Base-by-base conservation (phyloP, 2,113 vertebrate genomes). In the Elaphurus davidianus region DNA sequence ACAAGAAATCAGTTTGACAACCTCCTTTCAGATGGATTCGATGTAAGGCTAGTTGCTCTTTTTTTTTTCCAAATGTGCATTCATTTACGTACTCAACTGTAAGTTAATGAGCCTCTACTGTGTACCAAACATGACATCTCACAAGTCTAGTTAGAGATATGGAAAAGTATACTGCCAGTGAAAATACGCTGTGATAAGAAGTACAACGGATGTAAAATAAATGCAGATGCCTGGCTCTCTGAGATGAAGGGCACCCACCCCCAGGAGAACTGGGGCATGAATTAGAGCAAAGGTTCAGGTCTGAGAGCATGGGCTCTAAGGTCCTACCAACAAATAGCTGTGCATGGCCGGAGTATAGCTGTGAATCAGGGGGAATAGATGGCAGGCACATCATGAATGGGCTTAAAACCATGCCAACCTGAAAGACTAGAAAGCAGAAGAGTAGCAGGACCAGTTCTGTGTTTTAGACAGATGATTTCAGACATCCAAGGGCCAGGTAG, bases 11-110 rank as follows among this genome's bases (percentile, higher is more conserved):
- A 78, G 10, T 23, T 30, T 90, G 52, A 57, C 0, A 11, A 45
- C 60, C 43, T 81, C 30, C 55, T 96, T 92, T 97, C 27, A 82
- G 60, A 74, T 30, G 30, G 33, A 96, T 27, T 81, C 9, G 50
- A 13, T 45, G 54, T 45, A 71, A 60, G 21, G 8, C 30, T n/a
- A 82, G 81, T 27, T 84, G 40, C 1, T 85, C 1, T 85, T 62
- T 30, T n/a, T 40, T 40, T 21, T 71, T 3, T 6, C 36, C 30
- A 52, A 57, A 86, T 25, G 1, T 15, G 47, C 47, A 30, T 36
- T 90, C 47, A 59, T 30, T 25, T n/a, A 62, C 40, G 8, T 28
- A 60, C 40, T 30, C n/a, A 55, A 95, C 17, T 74, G 25, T 87
- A 43, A 95, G 11, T 54, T 33, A 54, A 30, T 64, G 7, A 78